Conservation (phyloP, 2,888 invertebrate species). For the Coenonympha arcania region DNA sequence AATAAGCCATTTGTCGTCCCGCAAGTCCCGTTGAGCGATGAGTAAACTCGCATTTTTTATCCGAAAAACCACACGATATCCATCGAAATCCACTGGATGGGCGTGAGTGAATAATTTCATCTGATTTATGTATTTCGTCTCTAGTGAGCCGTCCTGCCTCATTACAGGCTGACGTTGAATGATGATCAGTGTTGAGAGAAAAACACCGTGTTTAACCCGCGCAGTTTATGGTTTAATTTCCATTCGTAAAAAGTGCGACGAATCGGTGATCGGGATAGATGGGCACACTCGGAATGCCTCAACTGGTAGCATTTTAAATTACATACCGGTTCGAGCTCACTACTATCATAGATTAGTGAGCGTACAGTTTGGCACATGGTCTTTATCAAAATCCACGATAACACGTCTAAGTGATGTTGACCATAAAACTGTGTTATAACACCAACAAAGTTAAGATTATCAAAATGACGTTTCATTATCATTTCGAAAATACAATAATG, state of each 20-base stretch:
- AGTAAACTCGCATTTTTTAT: constrained; percentile 8
- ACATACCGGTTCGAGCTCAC: constrained; percentile 10
- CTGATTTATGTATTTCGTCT: constrained; percentile 55
- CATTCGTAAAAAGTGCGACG: constrained; percentile 44
- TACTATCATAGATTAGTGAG: neutral
- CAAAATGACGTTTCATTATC: too few relatives aligned
- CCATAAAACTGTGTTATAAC: too few relatives aligned
- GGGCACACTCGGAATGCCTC: constrained; percentile 13
- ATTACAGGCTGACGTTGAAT: constrained; percentile 65
- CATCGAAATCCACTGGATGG: constrained; percentile 39
- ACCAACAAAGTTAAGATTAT: too few relatives aligned
- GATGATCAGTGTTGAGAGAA: constrained; percentile 55
- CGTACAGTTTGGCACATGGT: neutral
- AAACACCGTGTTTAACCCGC: constrained; percentile 57
- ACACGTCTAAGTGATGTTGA: too few relatives aligned
- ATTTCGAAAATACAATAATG: too few relatives aligned
- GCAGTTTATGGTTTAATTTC: constrained; percentile 57
- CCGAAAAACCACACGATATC: constrained; percentile 10
- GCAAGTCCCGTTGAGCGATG: constrained; percentile 13
- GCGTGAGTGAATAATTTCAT: constrained; percentile 60
- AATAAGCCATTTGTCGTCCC: constrained; percentile 16
- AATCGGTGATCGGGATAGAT: constrained; percentile 27
- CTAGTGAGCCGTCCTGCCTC: constrained; percentile 50
- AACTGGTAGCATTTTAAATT: constrained; percentile 19
- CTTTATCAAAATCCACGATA: neutral